These are phyloP conservation scores for Hydrotaea diabolus DNA, from an alignment of 2,888 invertebrate genomes.

Conservation along the genomic window DNA sequence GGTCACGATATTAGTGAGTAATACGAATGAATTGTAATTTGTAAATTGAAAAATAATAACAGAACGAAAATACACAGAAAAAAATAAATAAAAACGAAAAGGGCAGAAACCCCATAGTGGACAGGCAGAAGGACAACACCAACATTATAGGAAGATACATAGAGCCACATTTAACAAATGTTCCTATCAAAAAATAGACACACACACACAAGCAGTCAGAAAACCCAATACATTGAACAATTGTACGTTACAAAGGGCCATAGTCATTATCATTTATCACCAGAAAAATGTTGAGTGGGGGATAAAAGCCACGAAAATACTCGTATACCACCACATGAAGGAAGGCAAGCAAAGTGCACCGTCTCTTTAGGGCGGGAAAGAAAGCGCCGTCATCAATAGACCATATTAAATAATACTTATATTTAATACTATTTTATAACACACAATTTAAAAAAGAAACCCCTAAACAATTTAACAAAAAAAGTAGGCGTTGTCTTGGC, in stretches of 20 bases:
- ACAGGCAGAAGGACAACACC: not conserved
- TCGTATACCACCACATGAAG: too few species aligned
- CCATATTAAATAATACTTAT: not conserved
- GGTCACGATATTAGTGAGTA: not conserved
- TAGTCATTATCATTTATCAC: conserved; percentile 11
- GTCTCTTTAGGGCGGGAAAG: not conserved
- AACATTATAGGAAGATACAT: not conserved
- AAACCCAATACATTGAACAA: not conserved
- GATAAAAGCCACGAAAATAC: not conserved
- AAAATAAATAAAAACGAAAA: not conserved
- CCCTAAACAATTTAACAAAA: not conserved
- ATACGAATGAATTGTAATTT: not conserved
- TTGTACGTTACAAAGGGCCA: not conserved
- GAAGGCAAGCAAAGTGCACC: not conserved
- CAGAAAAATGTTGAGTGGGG: not conserved
- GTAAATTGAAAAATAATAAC: not conserved
- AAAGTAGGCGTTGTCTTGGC: not conserved
- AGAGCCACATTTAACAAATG: not conserved
- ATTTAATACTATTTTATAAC: conserved; percentile 22
- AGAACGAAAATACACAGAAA: not conserved
- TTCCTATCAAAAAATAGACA: not conserved
- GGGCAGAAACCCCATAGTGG: not conserved
- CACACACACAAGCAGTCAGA: not conserved
- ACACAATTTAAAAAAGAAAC: conserved; percentile 20
- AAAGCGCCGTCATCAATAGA: not conserved